Conservation (phyloP, 2,113 vertebrate species). For the Chaetops frenatus region DNA sequence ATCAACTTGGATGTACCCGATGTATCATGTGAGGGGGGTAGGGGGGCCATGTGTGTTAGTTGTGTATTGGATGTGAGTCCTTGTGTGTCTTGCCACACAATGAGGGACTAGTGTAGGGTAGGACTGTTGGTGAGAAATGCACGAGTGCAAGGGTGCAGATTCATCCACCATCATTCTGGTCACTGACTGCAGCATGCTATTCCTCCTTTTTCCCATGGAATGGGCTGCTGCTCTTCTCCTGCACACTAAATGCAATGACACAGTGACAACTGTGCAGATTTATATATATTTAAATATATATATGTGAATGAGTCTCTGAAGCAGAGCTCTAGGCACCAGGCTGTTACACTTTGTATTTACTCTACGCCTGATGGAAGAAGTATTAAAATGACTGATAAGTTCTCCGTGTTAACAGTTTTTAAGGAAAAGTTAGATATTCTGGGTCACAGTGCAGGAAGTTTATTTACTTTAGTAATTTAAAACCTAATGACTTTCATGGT, state of each 20-base stretch:
- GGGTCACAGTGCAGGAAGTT: background rate
- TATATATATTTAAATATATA: background rate
- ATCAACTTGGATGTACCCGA: background rate
- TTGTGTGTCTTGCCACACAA: rapidly evolving
- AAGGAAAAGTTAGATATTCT: conserved; percentile 45
- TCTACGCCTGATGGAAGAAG: background rate
- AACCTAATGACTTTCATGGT: conserved; percentile 62
- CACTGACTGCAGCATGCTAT: background rate
- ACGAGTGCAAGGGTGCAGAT: rapidly evolving
- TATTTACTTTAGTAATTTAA: conserved; percentile 62
- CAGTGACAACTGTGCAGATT: background rate
- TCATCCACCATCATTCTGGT: rapidly evolving
- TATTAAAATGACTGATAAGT: conserved; percentile 35
- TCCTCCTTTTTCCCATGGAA: background rate
- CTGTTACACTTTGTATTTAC: background rate
- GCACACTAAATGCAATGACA: background rate
- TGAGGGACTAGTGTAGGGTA: background rate
- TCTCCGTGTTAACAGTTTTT: conserved; percentile 17
- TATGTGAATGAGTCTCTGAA: background rate
- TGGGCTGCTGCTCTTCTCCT: background rate
- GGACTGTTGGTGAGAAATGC: background rate
- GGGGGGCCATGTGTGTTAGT: too few relatives aligned
- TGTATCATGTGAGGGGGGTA: rapidly evolving
- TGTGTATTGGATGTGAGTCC: rapidly evolving
- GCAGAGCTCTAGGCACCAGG: background rate